Conservation (phyloP, 92 coral and sea anemone species). For the Palythoa grandiflora region DNA sequence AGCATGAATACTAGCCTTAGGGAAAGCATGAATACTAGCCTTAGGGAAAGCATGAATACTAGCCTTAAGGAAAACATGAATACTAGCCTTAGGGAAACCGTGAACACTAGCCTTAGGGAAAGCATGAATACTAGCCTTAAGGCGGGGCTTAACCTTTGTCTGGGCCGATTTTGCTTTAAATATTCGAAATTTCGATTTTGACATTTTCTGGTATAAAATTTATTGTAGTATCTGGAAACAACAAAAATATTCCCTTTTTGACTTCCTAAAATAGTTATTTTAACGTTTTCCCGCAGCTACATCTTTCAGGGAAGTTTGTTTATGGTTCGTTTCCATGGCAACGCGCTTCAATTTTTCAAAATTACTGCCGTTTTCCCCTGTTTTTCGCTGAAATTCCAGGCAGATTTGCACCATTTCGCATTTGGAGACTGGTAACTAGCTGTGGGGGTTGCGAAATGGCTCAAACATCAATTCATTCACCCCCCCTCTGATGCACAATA, state of each 20-base stretch:
- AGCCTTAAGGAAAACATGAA: too few relatives aligned
- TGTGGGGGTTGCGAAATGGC: conserved; percentile 5
- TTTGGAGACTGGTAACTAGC: conserved; percentile 23
- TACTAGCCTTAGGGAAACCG: too few relatives aligned
- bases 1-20: too few relatives aligned
- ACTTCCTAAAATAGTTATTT: neutral
- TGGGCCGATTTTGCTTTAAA: conserved; percentile 6
- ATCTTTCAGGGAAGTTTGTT: conserved; percentile 13
- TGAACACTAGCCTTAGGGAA: too few relatives aligned
- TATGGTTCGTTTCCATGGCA: conserved; percentile 20
- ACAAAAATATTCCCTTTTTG: conserved; percentile 11
- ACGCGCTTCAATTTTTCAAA: conserved; percentile 3
- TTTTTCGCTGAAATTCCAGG: neutral
- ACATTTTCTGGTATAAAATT: conserved; percentile 17
- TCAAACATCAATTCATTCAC: conserved; percentile 25
- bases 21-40: too few relatives aligned
- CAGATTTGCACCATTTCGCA: neutral
- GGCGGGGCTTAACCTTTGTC: conserved; percentile 33
- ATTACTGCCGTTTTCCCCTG: conserved; percentile 16
- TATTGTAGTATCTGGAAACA: conserved; percentile 11
- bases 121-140: too few relatives aligned
- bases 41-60: too few relatives aligned
- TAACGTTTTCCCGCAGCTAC: conserved; percentile 15
- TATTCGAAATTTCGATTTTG: conserved; percentile 12
- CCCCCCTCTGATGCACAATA: conserved; percentile 2